Conservation (phyloP, 2,113 vertebrate genomes). For the Fregata magnificens region DNA sequence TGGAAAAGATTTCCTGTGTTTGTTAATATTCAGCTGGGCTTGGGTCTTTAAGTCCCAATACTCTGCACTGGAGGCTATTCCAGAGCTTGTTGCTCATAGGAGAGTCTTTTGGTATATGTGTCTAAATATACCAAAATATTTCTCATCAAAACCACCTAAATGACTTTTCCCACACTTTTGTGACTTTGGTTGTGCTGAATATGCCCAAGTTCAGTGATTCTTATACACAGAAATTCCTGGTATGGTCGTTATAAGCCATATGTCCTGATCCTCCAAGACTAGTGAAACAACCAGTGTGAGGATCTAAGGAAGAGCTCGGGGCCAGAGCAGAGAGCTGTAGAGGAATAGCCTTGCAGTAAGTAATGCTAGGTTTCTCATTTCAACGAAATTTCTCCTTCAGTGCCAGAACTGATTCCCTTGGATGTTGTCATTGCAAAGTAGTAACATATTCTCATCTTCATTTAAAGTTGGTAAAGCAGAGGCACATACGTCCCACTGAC, state of each 20-base stretch:
- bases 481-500: not conserved
- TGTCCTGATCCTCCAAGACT: not conserved
- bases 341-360: not conserved
- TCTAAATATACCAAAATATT: not conserved
- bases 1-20: not conserved
- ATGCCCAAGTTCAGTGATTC: not conserved
- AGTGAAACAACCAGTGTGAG: fast-evolving
- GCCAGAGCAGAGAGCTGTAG: not conserved
- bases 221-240: not conserved
- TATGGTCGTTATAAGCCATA: not conserved
- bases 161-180: not conserved
- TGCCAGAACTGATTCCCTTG: not conserved
- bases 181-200: not conserved
- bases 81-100: not conserved
- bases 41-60: not conserved
- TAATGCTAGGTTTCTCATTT: not conserved
- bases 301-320: not conserved
- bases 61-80: not conserved
- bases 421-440: not conserved
- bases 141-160: not conserved
- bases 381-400: not conserved
- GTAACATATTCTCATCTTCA: not conserved
- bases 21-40: not conserved
- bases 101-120: not conserved
- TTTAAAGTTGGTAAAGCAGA: not conserved